A percentile compares a stretch with the other conserved stretches of the same genome.
These are phyloP conservation scores for Schrankia costaestrigalis DNA, from an alignment of 2,888 invertebrate genomes.

Conservation along the genomic window DNA sequence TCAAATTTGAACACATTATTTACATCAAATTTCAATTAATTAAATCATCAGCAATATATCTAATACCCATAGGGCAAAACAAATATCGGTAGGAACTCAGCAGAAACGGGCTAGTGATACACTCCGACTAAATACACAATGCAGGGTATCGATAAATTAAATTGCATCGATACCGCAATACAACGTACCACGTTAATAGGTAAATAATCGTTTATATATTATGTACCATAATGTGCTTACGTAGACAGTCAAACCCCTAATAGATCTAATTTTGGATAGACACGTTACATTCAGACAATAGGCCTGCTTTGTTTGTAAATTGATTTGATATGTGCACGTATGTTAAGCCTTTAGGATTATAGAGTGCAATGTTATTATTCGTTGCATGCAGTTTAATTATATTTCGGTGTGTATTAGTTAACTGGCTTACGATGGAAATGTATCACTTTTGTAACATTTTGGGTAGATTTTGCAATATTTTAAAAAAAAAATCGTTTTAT, in stretches of 20 bases:
- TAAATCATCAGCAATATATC: conserved; percentile 47
- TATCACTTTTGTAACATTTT: too few relatives aligned
- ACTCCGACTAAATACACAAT: conserved; percentile 33
- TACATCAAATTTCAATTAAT: conserved; percentile 36
- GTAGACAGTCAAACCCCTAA: conserved; percentile 35
- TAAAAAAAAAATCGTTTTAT: too few relatives aligned
- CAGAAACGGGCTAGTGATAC: conserved; percentile 19
- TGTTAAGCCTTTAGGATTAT: conserved; percentile 14
- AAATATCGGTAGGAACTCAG: conserved; percentile 43
- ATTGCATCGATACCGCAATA: conserved; percentile 54
- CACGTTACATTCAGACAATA: conserved; percentile 31
- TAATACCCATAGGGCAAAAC: conserved; percentile 44
- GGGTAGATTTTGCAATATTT: too few relatives aligned
- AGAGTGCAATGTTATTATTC: background rate
- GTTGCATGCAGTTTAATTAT: background rate
- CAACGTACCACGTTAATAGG: conserved; percentile 48
- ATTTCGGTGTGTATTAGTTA: too few relatives aligned
- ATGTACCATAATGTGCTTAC: conserved; percentile 33
- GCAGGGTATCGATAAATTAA: conserved; percentile 59
- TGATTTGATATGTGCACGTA: conserved; percentile 25
- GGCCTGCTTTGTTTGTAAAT: conserved; percentile 27
- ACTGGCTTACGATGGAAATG: too few relatives aligned
- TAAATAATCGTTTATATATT: conserved; percentile 61
- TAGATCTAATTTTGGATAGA: conserved; percentile 52
- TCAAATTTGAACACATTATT: too few relatives aligned